These are phyloP conservation scores for Gymnopithys bicolor DNA, from an alignment of 2,797 vertebrate genomes.

Conservation along the genomic window DNA sequence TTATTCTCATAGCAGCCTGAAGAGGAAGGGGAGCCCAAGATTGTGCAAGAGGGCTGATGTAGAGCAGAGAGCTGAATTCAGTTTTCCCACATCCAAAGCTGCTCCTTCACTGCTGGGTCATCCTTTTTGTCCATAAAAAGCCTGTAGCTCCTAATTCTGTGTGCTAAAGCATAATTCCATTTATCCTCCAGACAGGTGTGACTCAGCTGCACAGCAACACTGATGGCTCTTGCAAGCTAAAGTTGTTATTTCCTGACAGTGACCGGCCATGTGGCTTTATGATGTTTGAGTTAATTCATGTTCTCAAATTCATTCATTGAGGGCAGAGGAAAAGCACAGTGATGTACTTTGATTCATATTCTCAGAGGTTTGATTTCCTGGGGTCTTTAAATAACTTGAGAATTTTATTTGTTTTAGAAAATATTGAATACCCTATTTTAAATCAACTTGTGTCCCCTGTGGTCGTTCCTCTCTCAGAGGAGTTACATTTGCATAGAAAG, in stretches of 20 bases:
- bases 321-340: neutral
- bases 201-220: neutral
- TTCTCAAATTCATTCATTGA: neutral
- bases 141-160: neutral
- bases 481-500: neutral
- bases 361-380: neutral
- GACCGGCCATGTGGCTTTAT: neutral
- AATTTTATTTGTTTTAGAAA: neutral
- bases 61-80: neutral
- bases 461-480: neutral
- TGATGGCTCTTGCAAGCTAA: neutral
- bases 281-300: neutral
- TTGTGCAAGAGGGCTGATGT: neutral
- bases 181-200: neutral
- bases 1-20: neutral
- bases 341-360: neutral
- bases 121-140: neutral
- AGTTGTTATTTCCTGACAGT: neutral
- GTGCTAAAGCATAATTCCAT: neutral
- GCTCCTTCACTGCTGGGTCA: neutral
- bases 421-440: neutral
- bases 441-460: neutral
- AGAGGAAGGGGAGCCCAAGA: neutral
- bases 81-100: neutral
- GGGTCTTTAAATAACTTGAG: constrained; percentile 1